Evolutionary conservation across 2,113 vertebrate species (phyloP).

Genomic region (Merops nubicus): DNA sequence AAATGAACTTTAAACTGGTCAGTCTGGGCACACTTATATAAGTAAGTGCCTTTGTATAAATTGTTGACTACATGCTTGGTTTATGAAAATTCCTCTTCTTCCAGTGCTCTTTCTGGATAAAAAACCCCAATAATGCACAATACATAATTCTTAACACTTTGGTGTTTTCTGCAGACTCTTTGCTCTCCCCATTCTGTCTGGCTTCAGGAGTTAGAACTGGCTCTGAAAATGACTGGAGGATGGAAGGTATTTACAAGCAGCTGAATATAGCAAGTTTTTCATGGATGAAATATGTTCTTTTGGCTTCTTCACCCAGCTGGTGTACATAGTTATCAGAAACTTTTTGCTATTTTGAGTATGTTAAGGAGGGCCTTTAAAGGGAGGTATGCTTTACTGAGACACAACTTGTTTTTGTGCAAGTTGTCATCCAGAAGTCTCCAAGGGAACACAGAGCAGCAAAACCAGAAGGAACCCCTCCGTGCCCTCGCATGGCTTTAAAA

Average conservation of each 20-base stretch:
- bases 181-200: not conserved
- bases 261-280: constrained; percentile 8
- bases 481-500: not conserved
- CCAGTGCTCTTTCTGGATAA: not conserved
- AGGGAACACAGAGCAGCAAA: not conserved
- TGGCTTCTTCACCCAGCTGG: constrained; percentile 58
- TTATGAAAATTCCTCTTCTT: not conserved
- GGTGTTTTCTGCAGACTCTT: not conserved
- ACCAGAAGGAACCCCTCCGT: not conserved
- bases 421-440: not conserved
- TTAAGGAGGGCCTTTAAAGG: not conserved
- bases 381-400: not conserved
- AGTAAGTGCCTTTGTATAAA: not conserved
- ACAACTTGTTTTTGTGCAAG: not conserved
- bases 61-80: not conserved
- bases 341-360: constrained; percentile 18
- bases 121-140: not conserved
- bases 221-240: not conserved
- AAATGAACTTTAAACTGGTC: not conserved
- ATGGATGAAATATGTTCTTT: not conserved
- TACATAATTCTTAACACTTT: not conserved
- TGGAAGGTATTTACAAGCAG: not conserved
- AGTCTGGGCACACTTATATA: not conserved
- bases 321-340: not conserved
- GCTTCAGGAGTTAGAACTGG: not conserved